Base-by-base conservation (phyloP, 2,888 invertebrate species). In the Phlogophora meticulosa region DNA sequence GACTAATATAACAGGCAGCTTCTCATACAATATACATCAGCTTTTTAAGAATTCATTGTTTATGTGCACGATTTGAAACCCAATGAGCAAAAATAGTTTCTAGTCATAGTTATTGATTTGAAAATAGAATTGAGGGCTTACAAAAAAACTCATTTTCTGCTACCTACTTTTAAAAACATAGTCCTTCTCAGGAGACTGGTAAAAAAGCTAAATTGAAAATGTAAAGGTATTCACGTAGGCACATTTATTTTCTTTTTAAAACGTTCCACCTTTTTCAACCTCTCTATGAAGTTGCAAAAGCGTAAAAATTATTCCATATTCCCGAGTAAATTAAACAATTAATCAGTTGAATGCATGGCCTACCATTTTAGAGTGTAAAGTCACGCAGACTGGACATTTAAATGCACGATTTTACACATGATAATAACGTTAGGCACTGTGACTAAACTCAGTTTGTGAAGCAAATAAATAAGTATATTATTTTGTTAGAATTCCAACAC, bases 261-360 rank as follows among this genome's bases (percentile, higher is more conserved):
- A 38, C 22, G 17, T 15, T 45, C 22, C 13, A 56, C 42, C 45
- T 43, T 65, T 64, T 48, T 24, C 43, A 46, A 22, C 57, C 40
- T 72, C 63, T 28, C 48, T 53, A 63, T 49, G 48, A 72, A 59
- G 60, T 63, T 57, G 64, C 58, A 59, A 59, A 63, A 49, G 36
- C 48, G 38, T 56, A 80, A 79, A 40, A 79, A 40, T 76, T 64
- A 82, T 82, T 65, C 72, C 13, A 63, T 67, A 72, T 78, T 80
- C 81, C 75, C 72, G 82, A 85, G 88, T 89, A 88, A 89, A 91
- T 92, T 89, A 88, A 90, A 90, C 87, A 90, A 90, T 92, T 93
- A 90, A 92, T 92, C 92, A 92, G 83, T 85, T 80, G 87, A 90
- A 91, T 90, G 83, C 83, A 75, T 72, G 74, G 61, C 64, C 71